Evolutionary conservation across 1,140 invertebrate genomes (phyloP), one percentile per base, ranked within the genome.

Genomic region (Amyelois transitella): DNA sequence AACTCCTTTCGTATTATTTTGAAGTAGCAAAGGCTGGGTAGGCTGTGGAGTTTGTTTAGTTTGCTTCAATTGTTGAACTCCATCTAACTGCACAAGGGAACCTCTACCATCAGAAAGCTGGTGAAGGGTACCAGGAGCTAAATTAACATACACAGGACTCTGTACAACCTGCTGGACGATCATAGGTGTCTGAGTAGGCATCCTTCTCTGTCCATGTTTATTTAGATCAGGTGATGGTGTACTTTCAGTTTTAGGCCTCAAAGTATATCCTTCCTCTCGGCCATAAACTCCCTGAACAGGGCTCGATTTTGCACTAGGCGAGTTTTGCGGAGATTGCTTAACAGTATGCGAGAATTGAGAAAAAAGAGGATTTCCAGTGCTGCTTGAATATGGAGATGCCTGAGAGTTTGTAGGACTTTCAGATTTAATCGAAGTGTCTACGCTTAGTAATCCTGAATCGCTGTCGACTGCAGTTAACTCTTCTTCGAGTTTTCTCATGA

Each of bases 11-110:
- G 77, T 55, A 69, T 80, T 84, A 53, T 77, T 84, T 10, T 89
- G 89, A 44, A 90, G 75, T 53, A 91, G 72, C 43, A 90, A 79
- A 24, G 89, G 89, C 47, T 86, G 80, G 12, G 44, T 72, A 43
- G 69, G 24, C 48, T 72, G 73, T 24, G 76, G 72, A 12, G 58
- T 14, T 64, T 81, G 82, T 21, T 43, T 69, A n/a, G 52, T 49
- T 58, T 71, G 66, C 43, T 70, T 82, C 10, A 77, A 53, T 59
- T 73, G 75, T 52, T 69, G 55, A 6, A 68, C 59, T 24, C 67
- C 62, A 56, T 87, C 77, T 20, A 84, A 24, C 32, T 81, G 77
- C 6, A 85, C 62, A n/a, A 82, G 18, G 5, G 77, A 75, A 43
- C 69, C 25, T 60, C 66, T 66, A 6, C 66, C 63, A 57, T 87